Conservation (phyloP, 2,113 vertebrate genomes). For the Myanophis thanlyinensis region DNA sequence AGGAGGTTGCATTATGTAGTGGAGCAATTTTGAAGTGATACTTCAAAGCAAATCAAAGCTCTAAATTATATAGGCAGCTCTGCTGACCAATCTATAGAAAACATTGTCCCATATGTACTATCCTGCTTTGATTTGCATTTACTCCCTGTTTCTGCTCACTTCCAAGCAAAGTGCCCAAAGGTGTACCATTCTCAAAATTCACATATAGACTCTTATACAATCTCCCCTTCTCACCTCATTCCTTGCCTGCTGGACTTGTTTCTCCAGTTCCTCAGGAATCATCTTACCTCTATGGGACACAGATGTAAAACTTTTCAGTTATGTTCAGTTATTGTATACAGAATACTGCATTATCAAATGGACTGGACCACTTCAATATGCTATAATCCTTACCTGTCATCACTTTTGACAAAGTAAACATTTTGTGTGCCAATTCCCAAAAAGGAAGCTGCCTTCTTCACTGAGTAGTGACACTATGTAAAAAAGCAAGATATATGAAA, state of each 20-base stretch:
- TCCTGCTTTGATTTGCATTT: conserved; percentile 32
- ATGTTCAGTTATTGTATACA: conserved; percentile 48
- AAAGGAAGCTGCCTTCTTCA: conserved; percentile 85
- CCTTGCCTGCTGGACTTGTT: conserved; percentile 71
- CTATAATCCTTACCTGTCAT: conserved; percentile 74
- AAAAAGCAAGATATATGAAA: conserved; percentile 25
- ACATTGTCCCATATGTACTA: conserved; percentile 29
- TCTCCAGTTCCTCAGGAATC: conserved; percentile 84
- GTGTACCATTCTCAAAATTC: neutral
- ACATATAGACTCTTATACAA: neutral
- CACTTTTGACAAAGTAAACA: conserved; percentile 78
- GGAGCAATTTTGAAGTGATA: neutral
- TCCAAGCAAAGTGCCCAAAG: conserved; percentile 17
- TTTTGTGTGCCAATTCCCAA: conserved; percentile 83
- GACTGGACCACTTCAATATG: conserved; percentile 11
- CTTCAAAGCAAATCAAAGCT: neutral
- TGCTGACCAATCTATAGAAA: conserved; percentile 12
- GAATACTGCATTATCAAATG: conserved; percentile 46
- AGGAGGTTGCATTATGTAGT: neutral
- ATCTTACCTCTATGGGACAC: conserved; percentile 82
- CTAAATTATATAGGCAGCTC: neutral
- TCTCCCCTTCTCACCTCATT: conserved; percentile 75
- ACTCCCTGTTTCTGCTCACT: conserved; percentile 3
- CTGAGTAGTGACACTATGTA: conserved; percentile 81
- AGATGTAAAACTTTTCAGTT: conserved; percentile 71